Conservation (phyloP, 2,888 invertebrate species). For the Conistra vaccinii region DNA sequence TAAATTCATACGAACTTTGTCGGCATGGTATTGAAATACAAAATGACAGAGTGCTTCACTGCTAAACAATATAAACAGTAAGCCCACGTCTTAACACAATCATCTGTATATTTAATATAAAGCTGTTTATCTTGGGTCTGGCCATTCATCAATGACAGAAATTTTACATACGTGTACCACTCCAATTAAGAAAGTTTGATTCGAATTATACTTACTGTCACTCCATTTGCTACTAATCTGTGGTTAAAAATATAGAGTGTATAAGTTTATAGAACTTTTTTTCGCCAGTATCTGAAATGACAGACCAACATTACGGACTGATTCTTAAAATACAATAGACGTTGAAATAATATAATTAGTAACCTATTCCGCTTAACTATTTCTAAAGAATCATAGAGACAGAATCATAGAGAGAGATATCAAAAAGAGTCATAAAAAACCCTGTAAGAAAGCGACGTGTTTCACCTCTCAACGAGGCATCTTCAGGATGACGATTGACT, state of each 20-base stretch:
- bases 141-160: no score
- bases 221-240: slow-evolving; percentile 30
- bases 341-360: no score
- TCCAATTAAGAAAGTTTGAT: not conserved
- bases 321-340: no score
- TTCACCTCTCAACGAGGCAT: no score
- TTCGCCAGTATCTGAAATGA: not conserved
- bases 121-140: no score
- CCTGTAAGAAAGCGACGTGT: no score
- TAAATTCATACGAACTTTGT: not conserved
- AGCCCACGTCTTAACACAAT: not conserved
- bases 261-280: slow-evolving; percentile 8
- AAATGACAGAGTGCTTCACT: not conserved
- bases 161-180: not conserved
- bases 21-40: not conserved
- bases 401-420: no score
- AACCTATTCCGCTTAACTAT: no score
- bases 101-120: not conserved
- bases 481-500: no score
- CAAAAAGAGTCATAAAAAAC: no score
- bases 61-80: not conserved
- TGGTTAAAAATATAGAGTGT: slow-evolving; percentile 45
- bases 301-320: no score
- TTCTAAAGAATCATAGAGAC: no score
- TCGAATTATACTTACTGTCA: not conserved